Conservation (phyloP, 92 coral and sea anemone species). For the Zoanthus solanderi region DNA sequence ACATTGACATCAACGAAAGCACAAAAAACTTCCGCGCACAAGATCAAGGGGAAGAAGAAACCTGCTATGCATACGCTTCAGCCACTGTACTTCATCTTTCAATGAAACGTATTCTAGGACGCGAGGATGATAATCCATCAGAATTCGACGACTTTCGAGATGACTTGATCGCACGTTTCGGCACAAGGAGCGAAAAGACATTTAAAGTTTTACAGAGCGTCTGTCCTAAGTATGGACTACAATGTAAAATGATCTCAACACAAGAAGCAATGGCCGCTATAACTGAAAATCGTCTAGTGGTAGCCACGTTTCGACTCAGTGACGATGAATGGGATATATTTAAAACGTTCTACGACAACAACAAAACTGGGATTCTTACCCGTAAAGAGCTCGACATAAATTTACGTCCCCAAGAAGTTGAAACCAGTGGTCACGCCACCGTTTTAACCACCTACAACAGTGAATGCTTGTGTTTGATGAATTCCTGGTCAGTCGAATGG, state of each 20-base stretch:
- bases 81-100: conserved; percentile 75
- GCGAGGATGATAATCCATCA: conserved; percentile 71
- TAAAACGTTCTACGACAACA: conserved; percentile 22
- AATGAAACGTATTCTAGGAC: conserved; percentile 68
- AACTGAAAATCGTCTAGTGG: too few species aligned
- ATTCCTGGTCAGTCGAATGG: too few species aligned
- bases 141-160: conserved; percentile 56
- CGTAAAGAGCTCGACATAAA: conserved; percentile 9
- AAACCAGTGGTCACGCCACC: conserved; percentile 75
- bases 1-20: conserved; percentile 72
- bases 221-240: conserved; percentile 33
- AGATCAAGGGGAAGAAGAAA: too few species aligned
- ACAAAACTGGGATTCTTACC: conserved; percentile 57
- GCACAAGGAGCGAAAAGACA: neutral
- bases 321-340: conserved; percentile 54
- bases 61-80: conserved; percentile 73
- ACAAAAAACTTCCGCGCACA: conserved; percentile 21
- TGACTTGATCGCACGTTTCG: conserved; percentile 6
- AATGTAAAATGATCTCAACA: too few species aligned
- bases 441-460: conserved; percentile 67
- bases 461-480: conserved; percentile 68
- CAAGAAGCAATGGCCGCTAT: too few species aligned
- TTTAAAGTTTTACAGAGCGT: conserved; percentile 40
- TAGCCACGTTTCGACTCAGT: too few species aligned
- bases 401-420: too few species aligned